Evolutionary conservation across 1,140 invertebrate genomes (phyloP).

Genomic region (Anoplolepis gracilipes): DNA sequence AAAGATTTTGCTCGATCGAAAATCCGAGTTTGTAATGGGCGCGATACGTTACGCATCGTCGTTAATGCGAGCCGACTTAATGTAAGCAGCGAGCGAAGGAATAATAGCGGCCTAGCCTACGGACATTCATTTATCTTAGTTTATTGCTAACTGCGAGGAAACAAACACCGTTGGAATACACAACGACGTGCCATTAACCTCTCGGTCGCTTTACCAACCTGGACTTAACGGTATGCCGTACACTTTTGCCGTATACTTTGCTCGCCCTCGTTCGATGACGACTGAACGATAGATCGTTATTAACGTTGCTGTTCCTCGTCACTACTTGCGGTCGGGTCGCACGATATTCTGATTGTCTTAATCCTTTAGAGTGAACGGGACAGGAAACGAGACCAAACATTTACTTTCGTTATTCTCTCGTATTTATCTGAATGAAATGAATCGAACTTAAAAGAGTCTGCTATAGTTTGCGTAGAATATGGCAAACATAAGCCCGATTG

Average conservation of each 20-base stretch:
- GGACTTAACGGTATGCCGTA: slow-evolving; percentile 70
- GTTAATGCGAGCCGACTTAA: slow-evolving; percentile 80
- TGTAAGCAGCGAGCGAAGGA: slow-evolving; percentile 82
- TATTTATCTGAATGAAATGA: slow-evolving; percentile 54
- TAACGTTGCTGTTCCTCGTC: slow-evolving; percentile 35
- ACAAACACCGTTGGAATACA: slow-evolving; percentile 82
- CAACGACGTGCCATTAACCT: slow-evolving; percentile 82
- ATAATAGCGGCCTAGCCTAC: slow-evolving; percentile 80
- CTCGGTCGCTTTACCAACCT: slow-evolving; percentile 73
- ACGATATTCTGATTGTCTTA: slow-evolving; percentile 51
- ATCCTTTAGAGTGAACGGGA: slow-evolving; percentile 38
- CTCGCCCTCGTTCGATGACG: slow-evolving; percentile 62
- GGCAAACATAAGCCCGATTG: slow-evolving; percentile 55
- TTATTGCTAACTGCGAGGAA: slow-evolving; percentile 82
- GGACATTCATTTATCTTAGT: slow-evolving; percentile 83
- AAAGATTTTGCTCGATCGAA: slow-evolving; percentile 59
- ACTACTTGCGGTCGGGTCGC: neutral
- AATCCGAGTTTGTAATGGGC: slow-evolving; percentile 71
- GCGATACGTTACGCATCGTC: slow-evolving; percentile 76
- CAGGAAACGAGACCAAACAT: slow-evolving; percentile 42
- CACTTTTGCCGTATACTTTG: slow-evolving; percentile 58
- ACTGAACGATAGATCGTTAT: slow-evolving; percentile 69
- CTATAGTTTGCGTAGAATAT: slow-evolving; percentile 45
- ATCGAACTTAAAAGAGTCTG: slow-evolving; percentile 59
- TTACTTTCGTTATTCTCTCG: slow-evolving; percentile 49